phyloP scores from a whole-genome alignment of 1,140 invertebrate genomes.

The Caerostris darwini region DNA sequence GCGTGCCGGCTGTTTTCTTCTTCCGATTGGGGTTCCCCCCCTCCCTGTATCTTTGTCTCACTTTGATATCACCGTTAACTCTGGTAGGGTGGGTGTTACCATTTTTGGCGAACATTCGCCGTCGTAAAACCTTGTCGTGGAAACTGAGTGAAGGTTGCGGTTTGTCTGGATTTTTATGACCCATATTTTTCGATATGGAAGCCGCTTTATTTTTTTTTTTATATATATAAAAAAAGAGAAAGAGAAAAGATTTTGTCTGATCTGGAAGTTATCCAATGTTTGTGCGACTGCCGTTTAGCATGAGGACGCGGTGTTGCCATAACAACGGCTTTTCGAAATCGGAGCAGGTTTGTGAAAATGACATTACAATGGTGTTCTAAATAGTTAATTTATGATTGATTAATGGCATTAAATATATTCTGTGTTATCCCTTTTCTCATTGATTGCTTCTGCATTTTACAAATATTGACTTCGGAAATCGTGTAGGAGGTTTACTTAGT shows the following conservation, averaged over 20 bases:
- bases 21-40: neutral
- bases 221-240: no score
- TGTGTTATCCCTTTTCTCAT: no score
- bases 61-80: constrained; percentile 21
- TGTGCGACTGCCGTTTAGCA: constrained; percentile 9
- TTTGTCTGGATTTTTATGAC: constrained; percentile 28
- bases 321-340: neutral
- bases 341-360: neutral
- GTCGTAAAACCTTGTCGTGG: neutral
- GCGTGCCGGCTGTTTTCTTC: constrained; percentile 66
- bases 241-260: neutral
- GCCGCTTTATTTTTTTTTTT: neutral
- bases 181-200: constrained; percentile 16
- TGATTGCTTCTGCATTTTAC: no score
- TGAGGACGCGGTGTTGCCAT: neutral
- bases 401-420: no score
- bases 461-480: no score
- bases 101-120: constrained; percentile 39
- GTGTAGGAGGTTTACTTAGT: no score
- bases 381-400: no score
- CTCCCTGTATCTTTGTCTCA: constrained; percentile 48
- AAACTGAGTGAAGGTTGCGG: neutral
- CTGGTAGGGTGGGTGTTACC: neutral
- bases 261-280: constrained; percentile 30
- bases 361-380: no score